Evolutionary conservation across 2,113 vertebrate genomes (phyloP).

Genomic region (Onychostoma macrolepis): DNA sequence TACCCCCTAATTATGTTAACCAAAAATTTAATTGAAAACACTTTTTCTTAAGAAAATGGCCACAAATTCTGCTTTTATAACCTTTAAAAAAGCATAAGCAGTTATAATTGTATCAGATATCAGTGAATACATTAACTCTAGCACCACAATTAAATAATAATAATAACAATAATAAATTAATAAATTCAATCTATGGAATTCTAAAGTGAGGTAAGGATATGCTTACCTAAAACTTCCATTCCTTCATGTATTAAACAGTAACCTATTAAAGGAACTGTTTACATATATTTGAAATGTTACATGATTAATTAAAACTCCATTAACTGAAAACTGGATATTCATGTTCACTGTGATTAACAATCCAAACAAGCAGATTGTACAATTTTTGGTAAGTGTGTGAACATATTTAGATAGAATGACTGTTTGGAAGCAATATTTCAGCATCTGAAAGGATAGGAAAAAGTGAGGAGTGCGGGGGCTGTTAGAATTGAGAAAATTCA

Average conservation of each 20-base stretch:
- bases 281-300: neutral
- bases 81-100: no score
- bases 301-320: neutral
- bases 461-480: slow-evolving; percentile 79
- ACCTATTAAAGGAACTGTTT: neutral
- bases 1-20: no score
- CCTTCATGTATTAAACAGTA: neutral
- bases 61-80: no score
- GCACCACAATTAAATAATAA: no score
- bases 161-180: no score
- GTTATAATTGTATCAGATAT: no score
- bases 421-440: slow-evolving; percentile 80
- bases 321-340: neutral
- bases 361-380: neutral
- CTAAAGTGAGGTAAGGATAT: no score
- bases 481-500: slow-evolving; percentile 87
- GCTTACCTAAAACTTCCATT: neutral
- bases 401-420: slow-evolving; percentile 69
- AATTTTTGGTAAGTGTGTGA: slow-evolving; percentile 41
- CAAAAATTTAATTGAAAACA: no score
- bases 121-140: no score
- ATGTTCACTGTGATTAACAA: neutral
- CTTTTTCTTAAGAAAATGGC: no score
- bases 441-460: slow-evolving; percentile 77
- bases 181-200: no score